Evolutionary conservation across 2,888 invertebrate species (phyloP), one percentile per base, ranked within the genome.

Genomic region (Parnassius apollo): DNA sequence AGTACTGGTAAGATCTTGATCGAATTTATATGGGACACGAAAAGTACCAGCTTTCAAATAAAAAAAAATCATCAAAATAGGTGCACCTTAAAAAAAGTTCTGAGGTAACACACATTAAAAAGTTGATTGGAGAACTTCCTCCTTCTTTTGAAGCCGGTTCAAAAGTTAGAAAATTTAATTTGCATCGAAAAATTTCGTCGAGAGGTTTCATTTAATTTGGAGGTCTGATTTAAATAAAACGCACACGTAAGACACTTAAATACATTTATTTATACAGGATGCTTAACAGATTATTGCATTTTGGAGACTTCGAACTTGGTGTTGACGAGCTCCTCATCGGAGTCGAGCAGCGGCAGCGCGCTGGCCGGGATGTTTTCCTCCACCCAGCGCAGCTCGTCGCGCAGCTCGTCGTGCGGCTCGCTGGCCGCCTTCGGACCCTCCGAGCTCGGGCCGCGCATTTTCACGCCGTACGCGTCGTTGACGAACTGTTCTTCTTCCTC

Each of bases 351-450:
- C 71, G 75, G 96, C 84, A 74, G 94, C 80, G 96, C 93, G 66
- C 95, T 94, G 42, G 96, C 93, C 1, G 97, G 97, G 71, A 98
- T 98, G 83, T 98, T 97, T 72, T 98, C 98, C 80, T 98, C 98
- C 8, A 98, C 96, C 98, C 98, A 98, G 77, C 97, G 86, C 2
- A 93, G 75, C 80, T 92, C 86, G 81, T 88, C 86, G 77, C 97
- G 86, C 2, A 93, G 75, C 80, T 92, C 86, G 81, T 88, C 86
- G 2, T 88, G 52, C 57, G 57, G 79, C 58, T 69, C 74, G 61
- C 48, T 73, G 2, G 46, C 62, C 1, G 61, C 64, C 22, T 63
- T 46, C 2, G 71, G 76, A 11, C 73, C 62, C 12, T 71, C 88
- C 48, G 80, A 82, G 44, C 86, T 81, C 0, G 85, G 76, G 0